Percentiles rank a stretch among this genome's conserved stretches.
Evolutionary conservation across 23 tunicate species (phyloP).

Genomic region (Clavelina lepadiformis): DNA sequence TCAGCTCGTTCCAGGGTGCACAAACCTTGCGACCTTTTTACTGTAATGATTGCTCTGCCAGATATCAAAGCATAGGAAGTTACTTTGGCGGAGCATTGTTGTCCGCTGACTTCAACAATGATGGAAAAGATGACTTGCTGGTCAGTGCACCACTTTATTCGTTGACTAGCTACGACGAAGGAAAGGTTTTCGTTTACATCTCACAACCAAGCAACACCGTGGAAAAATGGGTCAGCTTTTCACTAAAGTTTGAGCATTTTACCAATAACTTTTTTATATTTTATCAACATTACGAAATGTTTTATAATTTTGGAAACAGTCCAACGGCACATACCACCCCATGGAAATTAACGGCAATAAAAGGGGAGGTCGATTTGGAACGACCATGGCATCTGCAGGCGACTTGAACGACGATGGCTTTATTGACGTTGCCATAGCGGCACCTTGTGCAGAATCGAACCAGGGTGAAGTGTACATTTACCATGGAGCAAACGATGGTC

Average conservation of each 20-base stretch:
- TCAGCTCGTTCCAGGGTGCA: too few relatives aligned
- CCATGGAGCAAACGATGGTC: slow-evolving; percentile 39
- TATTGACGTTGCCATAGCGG: slow-evolving; percentile 68
- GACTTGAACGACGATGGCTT: slow-evolving; percentile 65
- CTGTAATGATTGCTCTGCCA: too few relatives aligned
- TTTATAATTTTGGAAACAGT: slow-evolving; percentile 3
- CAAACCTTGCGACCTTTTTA: too few relatives aligned
- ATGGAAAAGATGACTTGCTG: neutral
- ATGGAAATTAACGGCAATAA: slow-evolving; percentile 1
- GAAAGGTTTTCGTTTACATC: slow-evolving; percentile 5
- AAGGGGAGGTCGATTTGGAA: slow-evolving; percentile 54
- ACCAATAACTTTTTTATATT: too few relatives aligned
- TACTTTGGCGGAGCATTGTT: slow-evolving; percentile 76
- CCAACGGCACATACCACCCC: slow-evolving; percentile 18
- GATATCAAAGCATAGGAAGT: slow-evolving; percentile 61
- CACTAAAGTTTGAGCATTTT: too few relatives aligned
- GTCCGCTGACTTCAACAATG: slow-evolving; percentile 43
- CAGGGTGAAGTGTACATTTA: slow-evolving; percentile 60
- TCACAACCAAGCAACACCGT: neutral
- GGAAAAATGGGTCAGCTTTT: slow-evolving; percentile 6
- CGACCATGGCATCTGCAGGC: slow-evolving; percentile 72
- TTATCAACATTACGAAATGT: too few relatives aligned
- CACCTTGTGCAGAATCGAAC: slow-evolving; percentile 54
- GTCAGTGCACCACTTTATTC: slow-evolving; percentile 5
- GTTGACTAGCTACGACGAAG: neutral